A percentile compares a stretch with the other conserved stretches of the same genome.
Evolutionary conservation across 2,888 invertebrate species (phyloP).

Genomic region (Polydrusus pterygomalis): DNA sequence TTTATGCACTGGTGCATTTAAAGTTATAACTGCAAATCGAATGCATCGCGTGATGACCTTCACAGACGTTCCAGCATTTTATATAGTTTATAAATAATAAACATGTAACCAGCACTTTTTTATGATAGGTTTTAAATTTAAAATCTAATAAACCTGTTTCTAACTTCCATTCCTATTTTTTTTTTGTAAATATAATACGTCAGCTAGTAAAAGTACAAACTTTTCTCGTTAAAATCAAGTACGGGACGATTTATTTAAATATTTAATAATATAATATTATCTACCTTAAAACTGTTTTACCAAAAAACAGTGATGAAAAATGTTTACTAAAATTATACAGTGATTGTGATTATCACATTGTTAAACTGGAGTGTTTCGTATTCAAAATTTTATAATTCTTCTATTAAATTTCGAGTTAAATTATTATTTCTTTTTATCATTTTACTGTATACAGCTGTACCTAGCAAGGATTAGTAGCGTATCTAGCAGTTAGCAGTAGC

Average conservation of each 20-base stretch:
- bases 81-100: conserved; percentile 61
- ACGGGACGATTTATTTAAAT: neutral
- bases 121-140: conserved; percentile 56
- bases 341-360: too few species aligned
- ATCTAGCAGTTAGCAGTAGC: too few species aligned
- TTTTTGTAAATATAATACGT: conserved; percentile 4
- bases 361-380: too few species aligned
- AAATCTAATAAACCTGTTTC: conserved; percentile 44
- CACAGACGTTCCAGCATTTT: conserved; percentile 58
- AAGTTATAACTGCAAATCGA: conserved; percentile 52
- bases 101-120: conserved; percentile 56
- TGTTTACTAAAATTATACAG: too few species aligned
- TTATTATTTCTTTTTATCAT: too few species aligned
- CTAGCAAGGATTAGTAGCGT: too few species aligned
- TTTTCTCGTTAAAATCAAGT: conserved; percentile 1
- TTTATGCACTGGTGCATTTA: conserved; percentile 50
- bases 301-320: too few species aligned
- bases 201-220: conserved; percentile 22
- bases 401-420: too few species aligned
- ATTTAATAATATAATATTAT: too few species aligned
- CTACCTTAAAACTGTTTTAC: too few species aligned
- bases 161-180: conserved; percentile 29
- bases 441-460: too few species aligned
- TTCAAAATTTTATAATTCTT: too few species aligned
- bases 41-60: conserved; percentile 61